A percentile compares a stretch with the other conserved stretches of the same genome.
These are phyloP conservation scores for Crossaster papposus DNA, from an alignment of 53 echinoderm and acorn worm species.

Conservation along the genomic window DNA sequence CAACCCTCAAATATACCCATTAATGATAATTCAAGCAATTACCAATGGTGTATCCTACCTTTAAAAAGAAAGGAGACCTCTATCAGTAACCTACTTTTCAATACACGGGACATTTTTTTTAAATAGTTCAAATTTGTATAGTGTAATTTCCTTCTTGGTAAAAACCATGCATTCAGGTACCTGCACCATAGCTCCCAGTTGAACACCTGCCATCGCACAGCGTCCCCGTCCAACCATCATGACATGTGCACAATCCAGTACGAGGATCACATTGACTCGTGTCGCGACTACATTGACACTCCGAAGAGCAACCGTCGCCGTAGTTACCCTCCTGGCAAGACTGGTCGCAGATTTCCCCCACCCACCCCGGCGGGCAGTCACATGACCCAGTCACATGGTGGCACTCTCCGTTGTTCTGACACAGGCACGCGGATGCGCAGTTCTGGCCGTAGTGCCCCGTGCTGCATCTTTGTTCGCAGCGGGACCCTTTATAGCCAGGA, in stretches of 20 bases:
- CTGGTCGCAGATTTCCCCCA: constrained; percentile 52
- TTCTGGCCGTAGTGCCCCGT: constrained; percentile 55
- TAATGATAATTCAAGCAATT: no score
- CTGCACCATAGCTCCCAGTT: constrained; percentile 66
- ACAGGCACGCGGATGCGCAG: constrained; percentile 57
- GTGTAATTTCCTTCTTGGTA: no score
- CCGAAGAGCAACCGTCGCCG: constrained; percentile 65
- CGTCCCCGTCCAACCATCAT: constrained; percentile 76
- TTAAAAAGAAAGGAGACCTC: no score
- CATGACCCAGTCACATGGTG: constrained; percentile 59
- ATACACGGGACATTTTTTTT: no score
- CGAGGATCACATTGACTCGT: constrained; percentile 67
- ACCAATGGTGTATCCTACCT: no score
- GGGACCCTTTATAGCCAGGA: constrained; percentile 70
- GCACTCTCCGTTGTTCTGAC: constrained; percentile 63
- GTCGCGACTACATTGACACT: constrained; percentile 74
- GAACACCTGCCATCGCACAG: constrained; percentile 63
- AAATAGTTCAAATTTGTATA: no score
- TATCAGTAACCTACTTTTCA: no score
- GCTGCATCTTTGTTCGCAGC: constrained; percentile 56
- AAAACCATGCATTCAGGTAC: not conserved
- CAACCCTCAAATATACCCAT: no score
- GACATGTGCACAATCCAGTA: constrained; percentile 78
- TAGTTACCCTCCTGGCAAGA: constrained; percentile 56
- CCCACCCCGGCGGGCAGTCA: constrained; percentile 58